A percentile compares a stretch with the other conserved stretches of the same genome.
These are phyloP conservation scores for Chelon auratus DNA, from an alignment of 2,797 vertebrate species.

Conservation along the genomic window DNA sequence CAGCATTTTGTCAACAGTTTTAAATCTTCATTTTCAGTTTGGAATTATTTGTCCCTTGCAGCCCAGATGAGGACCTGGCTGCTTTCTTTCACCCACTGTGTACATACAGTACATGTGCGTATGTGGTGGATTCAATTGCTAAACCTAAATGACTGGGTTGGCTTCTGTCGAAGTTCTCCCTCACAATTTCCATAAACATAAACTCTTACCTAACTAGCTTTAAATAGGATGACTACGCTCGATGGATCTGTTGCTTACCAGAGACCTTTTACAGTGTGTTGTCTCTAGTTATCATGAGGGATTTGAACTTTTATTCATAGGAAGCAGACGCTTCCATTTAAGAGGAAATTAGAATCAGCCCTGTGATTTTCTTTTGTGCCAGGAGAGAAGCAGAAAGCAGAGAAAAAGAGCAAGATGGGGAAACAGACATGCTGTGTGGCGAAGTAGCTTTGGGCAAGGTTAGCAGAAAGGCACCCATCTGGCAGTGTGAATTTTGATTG, in stretches of 20 bases:
- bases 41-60: too few species aligned
- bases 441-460: conserved; percentile 87
- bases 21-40: not conserved
- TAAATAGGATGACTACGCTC: conserved; percentile 81
- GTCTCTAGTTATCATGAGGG: conserved; percentile 82
- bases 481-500: conserved; percentile 88
- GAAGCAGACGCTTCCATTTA: conserved; percentile 84
- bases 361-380: conserved; percentile 73
- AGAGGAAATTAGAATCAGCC: conserved; percentile 77
- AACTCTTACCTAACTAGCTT: conserved; percentile 84
- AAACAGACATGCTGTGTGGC: conserved; percentile 74
- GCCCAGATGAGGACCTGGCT: not conserved
- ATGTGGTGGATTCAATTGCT: conserved; percentile 73
- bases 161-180: conserved; percentile 87
- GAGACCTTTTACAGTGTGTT: conserved; percentile 83
- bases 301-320: conserved; percentile 83
- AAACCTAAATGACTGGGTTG: conserved; percentile 85
- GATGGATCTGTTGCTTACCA: conserved; percentile 75
- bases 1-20: not conserved
- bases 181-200: conserved; percentile 89
- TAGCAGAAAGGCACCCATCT: conserved; percentile 88
- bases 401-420: not conserved
- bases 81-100: not conserved
- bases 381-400: not conserved
- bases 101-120: not conserved